A percentile compares a stretch with the other conserved stretches of the same genome.
These are phyloP conservation scores for Aleadryas rufinucha DNA, from an alignment of 2,113 vertebrate genomes.

Conservation along the genomic window DNA sequence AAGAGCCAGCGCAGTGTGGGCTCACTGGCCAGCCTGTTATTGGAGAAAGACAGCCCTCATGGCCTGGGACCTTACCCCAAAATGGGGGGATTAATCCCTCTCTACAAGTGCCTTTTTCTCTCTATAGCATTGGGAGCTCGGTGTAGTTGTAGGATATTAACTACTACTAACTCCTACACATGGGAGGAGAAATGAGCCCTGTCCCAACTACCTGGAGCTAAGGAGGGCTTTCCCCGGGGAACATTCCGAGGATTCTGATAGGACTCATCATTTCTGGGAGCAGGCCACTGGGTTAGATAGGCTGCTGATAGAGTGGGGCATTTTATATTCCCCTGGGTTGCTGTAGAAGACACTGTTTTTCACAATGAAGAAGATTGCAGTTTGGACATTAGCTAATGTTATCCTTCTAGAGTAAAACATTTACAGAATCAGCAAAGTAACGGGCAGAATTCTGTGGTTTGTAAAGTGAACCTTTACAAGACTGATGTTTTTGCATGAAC, in stretches of 20 bases:
- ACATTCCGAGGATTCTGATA: not conserved
- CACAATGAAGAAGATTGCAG: not conserved
- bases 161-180: not conserved
- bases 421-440: not conserved
- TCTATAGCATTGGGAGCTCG: not conserved
- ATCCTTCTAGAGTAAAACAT: not conserved
- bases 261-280: not conserved
- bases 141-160: not conserved
- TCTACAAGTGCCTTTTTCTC: not conserved
- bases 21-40: fast-evolving
- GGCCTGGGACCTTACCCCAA: not conserved
- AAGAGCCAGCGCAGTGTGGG: not conserved
- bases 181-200: not conserved
- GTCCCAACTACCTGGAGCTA: not conserved
- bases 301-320: not conserved
- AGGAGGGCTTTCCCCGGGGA: not conserved
- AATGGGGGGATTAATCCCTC: not conserved
- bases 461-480: not conserved
- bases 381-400: not conserved
- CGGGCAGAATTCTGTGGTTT: not conserved
- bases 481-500: not conserved
- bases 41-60: not conserved
- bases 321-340: not conserved
- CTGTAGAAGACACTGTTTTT: not conserved
- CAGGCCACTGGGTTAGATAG: not conserved